Percentiles rank a stretch among this genome's conserved stretches.
phyloP scores from a whole-genome alignment of 1,140 invertebrate species.

The Luehdorfia chinensis region DNA sequence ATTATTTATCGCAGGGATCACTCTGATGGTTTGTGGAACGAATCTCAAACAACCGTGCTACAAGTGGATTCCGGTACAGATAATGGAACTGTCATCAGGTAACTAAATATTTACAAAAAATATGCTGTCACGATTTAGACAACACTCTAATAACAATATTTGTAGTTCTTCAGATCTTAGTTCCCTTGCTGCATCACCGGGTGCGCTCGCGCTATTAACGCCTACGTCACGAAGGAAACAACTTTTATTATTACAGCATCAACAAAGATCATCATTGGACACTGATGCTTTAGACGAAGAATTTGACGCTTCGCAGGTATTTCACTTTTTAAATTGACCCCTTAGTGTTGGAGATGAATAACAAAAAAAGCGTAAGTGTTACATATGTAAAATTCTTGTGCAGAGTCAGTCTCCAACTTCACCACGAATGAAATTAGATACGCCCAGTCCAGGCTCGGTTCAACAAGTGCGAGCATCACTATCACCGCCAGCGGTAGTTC shows the following conservation, averaged over 20 bases:
- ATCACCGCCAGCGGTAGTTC: slow-evolving; percentile 65
- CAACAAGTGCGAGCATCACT: slow-evolving; percentile 52
- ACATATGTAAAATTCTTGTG: slow-evolving; percentile 26
- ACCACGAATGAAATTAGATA: slow-evolving; percentile 72
- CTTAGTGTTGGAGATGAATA: too few relatives aligned
- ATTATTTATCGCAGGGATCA: slow-evolving; percentile 82
- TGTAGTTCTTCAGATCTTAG: slow-evolving; percentile 79
- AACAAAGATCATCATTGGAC: slow-evolving; percentile 90
- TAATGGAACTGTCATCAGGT: slow-evolving; percentile 78
- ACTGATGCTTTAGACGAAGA: slow-evolving; percentile 88
- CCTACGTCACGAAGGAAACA: slow-evolving; percentile 87
- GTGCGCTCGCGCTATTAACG: slow-evolving; percentile 80
- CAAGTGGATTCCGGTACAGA: slow-evolving; percentile 84
- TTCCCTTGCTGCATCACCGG: slow-evolving; percentile 76
- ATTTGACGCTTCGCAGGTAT: slow-evolving; percentile 76
- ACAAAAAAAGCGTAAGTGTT: too few relatives aligned
- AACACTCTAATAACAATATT: background rate
- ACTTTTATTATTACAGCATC: slow-evolving; percentile 86
- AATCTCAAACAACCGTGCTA: slow-evolving; percentile 89
- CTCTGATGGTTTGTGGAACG: slow-evolving; percentile 91
- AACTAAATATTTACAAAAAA: slow-evolving; percentile 18
- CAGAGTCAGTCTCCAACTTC: slow-evolving; percentile 74
- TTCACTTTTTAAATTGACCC: background rate
- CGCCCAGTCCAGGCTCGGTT: slow-evolving; percentile 47
- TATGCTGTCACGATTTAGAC: background rate